Conservation (phyloP, 2,797 vertebrate species). For the Poecilia gillii region DNA sequence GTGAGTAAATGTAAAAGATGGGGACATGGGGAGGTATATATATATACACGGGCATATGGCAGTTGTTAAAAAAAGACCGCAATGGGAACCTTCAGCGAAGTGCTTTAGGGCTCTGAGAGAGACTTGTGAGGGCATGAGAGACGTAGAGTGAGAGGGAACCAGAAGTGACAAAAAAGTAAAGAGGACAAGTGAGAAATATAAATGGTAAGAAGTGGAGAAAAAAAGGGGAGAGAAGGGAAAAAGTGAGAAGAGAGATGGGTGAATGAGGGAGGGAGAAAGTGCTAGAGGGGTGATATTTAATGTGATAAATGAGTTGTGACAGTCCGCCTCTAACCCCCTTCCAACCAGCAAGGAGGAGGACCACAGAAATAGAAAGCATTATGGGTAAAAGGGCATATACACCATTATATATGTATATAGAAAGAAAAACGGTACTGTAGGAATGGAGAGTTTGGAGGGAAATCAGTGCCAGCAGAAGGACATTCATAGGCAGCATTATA, state of each 20-base stretch:
- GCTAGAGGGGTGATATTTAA: slow-evolving; percentile 85
- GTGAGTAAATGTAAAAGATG: slow-evolving; percentile 37
- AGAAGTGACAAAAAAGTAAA: slow-evolving; percentile 28
- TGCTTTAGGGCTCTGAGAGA: slow-evolving; percentile 62
- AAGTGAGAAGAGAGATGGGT: slow-evolving; percentile 46
- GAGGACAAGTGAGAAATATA: slow-evolving; percentile 63
- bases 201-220: slow-evolving; percentile 66
- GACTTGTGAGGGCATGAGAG: slow-evolving; percentile 59
- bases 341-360: slow-evolving; percentile 76
- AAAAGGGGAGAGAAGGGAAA: slow-evolving; percentile 24
- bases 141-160: slow-evolving; percentile 37
- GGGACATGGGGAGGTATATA: slow-evolving; percentile 52
- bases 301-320: slow-evolving; percentile 88
- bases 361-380: slow-evolving; percentile 82
- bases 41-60: slow-evolving; percentile 77
- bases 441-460: slow-evolving; percentile 15
- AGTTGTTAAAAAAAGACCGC: slow-evolving; percentile 71
- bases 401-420: slow-evolving; percentile 71
- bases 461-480: slow-evolving; percentile 59
- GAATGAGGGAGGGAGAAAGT: slow-evolving; percentile 66
- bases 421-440: slow-evolving; percentile 49
- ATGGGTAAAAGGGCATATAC: slow-evolving; percentile 75
- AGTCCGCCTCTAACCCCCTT: slow-evolving; percentile 80
- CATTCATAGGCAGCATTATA: slow-evolving; percentile 56
- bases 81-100: slow-evolving; percentile 72